Percentiles rank a stretch among this genome's conserved stretches.
phyloP scores from a whole-genome alignment of 2,797 vertebrate genomes.

The Schizopygopsis malacanthus region DNA sequence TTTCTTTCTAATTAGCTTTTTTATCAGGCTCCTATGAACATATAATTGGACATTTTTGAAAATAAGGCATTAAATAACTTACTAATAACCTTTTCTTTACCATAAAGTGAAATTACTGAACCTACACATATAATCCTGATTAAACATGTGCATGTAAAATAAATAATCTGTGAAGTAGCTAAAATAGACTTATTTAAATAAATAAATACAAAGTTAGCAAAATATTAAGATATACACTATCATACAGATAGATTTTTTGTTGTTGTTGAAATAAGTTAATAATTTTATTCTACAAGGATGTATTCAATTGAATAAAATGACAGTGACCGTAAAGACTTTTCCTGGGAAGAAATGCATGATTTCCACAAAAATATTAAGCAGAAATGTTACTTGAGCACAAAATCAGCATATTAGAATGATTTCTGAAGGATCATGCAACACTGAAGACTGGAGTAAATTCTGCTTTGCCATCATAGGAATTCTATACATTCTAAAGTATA shows the following conservation, averaged over 20 bases:
- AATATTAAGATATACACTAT: not conserved
- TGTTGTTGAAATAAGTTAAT: not conserved
- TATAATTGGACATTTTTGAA: too few relatives aligned
- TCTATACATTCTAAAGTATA: not conserved
- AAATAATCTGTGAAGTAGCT: too few relatives aligned
- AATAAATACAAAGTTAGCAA: too few relatives aligned
- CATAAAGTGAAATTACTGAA: too few relatives aligned
- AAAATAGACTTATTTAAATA: too few relatives aligned
- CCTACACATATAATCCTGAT: too few relatives aligned
- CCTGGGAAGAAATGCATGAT: not conserved
- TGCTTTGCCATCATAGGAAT: not conserved
- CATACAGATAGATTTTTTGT: not conserved
- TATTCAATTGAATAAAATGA: not conserved
- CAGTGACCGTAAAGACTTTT: not conserved
- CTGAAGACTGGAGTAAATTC: not conserved
- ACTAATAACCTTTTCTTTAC: too few relatives aligned
- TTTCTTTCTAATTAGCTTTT: too few relatives aligned
- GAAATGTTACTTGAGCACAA: not conserved
- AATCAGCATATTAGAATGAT: not conserved
- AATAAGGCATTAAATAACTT: too few relatives aligned
- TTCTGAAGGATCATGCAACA: not conserved
- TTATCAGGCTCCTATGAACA: too few relatives aligned
- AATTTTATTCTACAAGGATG: not conserved
- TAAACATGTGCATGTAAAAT: too few relatives aligned
- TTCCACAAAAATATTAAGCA: not conserved